Conservation (phyloP, 1,140 invertebrate species). For the Papilio helenus region DNA sequence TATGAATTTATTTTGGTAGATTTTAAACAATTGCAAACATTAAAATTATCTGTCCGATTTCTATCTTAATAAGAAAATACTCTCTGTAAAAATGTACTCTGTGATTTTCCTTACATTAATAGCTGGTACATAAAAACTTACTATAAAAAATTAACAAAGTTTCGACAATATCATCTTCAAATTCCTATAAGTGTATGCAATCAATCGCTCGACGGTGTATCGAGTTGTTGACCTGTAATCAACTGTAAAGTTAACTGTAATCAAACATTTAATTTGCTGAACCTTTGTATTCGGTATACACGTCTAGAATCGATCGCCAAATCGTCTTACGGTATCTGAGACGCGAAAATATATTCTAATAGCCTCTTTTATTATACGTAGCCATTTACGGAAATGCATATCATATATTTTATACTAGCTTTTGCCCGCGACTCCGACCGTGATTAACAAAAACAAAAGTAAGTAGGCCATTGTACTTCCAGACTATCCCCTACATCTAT, state of each 20-base stretch:
- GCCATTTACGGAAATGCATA: neutral
- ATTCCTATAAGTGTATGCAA: slow-evolving; percentile 8
- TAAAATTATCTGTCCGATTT: no score
- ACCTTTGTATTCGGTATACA: slow-evolving; percentile 57
- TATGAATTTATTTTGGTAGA: no score
- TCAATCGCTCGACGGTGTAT: slow-evolving; percentile 36
- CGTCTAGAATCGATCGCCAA: slow-evolving; percentile 56
- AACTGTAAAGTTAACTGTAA: slow-evolving; percentile 74
- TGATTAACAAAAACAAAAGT: no score
- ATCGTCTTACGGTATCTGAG: slow-evolving; percentile 45
- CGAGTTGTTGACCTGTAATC: slow-evolving; percentile 66
- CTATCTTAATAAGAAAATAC: no score
- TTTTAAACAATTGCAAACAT: no score
- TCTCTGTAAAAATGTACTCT: neutral
- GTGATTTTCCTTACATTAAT: neutral
- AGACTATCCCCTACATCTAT: no score
- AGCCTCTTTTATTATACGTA: slow-evolving; percentile 11
- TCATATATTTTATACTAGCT: neutral
- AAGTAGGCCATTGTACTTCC: no score
- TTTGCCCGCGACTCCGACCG: no score
- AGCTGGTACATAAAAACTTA: neutral
- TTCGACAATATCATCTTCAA: neutral
- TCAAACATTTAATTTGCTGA: slow-evolving; percentile 70
- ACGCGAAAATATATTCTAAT: slow-evolving; percentile 42
- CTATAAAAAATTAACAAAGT: neutral